Base-by-base conservation (phyloP, 1,140 invertebrate species). In the Penaeus indicus region DNA sequence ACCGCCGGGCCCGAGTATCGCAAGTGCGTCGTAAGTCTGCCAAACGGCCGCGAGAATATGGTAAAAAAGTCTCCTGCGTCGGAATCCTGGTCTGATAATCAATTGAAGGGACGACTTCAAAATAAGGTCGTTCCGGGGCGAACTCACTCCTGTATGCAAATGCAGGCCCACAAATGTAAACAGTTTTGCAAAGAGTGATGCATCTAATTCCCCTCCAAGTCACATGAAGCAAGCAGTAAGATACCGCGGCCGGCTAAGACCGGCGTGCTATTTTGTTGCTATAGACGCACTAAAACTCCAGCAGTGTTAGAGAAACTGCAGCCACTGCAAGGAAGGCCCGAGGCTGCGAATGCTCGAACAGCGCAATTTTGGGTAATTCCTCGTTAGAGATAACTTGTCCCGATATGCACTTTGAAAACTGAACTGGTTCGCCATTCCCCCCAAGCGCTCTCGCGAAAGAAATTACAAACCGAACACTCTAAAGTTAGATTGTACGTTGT, bases 341-440 rank as follows among this genome's bases (percentile, higher is more conserved):
- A 75, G 27, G 69, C 86, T 88, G 86, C 75, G 72, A 88, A 84
- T 88, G 86, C 86, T 88, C 47, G 69, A 88, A 88, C 86, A 88
- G 86, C 86, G 86, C 86, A 88, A 88, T 88, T 88, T 88, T 88
- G 86, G 86, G 86, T 88, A 88, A 88, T 88, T 84, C 86, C 86
- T 88, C 86, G 86, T 88, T 88, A 88, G 86, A 83, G 86, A 88
- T 88, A 88, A 88, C 86, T 88, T 88, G 86, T 88, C 86, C 86
- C 69, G 86, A 88, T 88, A 88, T 88, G 86, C 86, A 78, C 81
- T 88, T 78, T 61, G 81, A 88, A 88, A 88, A 84, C 81, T 84
- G 81, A 84, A 61, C 86, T 61, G 63, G 32, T 27, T 47, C 54
- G 27, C 61, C 54, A 72, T 80, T 64, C 47, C 69, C 42, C 78